Percentiles rank a stretch among this genome's conserved stretches.
Conservation (phyloP, 2,797 vertebrate genomes). For the Cirrhinus mrigala region DNA sequence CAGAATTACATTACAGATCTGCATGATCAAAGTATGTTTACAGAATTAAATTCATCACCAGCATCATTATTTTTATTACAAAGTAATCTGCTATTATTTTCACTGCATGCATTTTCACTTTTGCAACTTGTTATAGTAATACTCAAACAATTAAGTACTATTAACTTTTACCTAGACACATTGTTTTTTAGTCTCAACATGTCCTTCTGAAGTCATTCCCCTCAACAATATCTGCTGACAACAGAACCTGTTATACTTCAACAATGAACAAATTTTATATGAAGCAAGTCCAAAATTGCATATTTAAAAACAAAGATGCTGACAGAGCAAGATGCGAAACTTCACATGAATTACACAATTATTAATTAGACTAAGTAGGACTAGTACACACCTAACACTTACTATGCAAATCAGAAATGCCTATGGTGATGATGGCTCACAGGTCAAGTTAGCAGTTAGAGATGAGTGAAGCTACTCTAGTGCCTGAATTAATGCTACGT, state of each 20-base stretch:
- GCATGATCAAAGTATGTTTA: too few relatives aligned
- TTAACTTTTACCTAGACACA: neutral
- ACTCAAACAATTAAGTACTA: neutral
- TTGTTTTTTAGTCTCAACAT: neutral
- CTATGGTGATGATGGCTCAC: too few relatives aligned
- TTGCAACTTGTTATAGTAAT: neutral
- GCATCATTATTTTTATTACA: neutral
- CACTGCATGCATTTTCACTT: neutral
- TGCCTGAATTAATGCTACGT: neutral
- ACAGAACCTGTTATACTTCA: neutral
- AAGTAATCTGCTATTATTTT: too few relatives aligned
- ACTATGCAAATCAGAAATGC: too few relatives aligned
- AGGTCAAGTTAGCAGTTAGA: neutral
- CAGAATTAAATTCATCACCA: too few relatives aligned
- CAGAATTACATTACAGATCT: too few relatives aligned
- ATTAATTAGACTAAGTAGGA: too few relatives aligned
- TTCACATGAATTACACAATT: too few relatives aligned
- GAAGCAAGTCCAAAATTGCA: neutral
- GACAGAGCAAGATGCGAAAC: neutral
- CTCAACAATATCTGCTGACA: neutral
- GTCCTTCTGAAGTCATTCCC: neutral
- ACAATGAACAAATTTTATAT: neutral
- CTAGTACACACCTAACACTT: too few relatives aligned
- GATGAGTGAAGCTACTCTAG: neutral
- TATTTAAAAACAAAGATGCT: neutral